phyloP scores from a whole-genome alignment of 2,113 vertebrate genomes.

The Leptosomus discolor region DNA sequence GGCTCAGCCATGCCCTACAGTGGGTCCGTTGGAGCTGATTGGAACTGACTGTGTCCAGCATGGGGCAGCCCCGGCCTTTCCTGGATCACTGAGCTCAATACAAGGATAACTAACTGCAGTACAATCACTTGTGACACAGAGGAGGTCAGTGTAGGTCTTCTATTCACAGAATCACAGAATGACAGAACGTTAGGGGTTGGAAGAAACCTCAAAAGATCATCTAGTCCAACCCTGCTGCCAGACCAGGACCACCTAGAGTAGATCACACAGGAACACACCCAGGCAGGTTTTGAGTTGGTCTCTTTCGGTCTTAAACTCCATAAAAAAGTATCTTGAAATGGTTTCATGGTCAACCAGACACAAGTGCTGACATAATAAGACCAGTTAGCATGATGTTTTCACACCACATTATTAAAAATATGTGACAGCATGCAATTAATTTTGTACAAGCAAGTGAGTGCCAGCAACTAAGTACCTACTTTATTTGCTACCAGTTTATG shows the following conservation, averaged over 20 bases:
- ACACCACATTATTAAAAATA: not conserved
- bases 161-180: no score
- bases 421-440: not conserved
- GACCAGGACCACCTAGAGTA: no score
- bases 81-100: not conserved
- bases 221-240: not conserved
- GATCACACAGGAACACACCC: no score
- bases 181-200: no score
- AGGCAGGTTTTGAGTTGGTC: no score
- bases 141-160: not conserved
- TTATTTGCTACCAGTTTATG: not conserved
- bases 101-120: not conserved
- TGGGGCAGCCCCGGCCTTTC: not conserved
- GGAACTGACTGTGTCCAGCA: not conserved
- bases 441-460: not conserved
- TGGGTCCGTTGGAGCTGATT: not conserved
- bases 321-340: not conserved
- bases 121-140: not conserved
- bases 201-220: no score
- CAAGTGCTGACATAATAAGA: not conserved
- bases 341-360: not conserved
- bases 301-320: not conserved
- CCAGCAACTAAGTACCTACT: not conserved
- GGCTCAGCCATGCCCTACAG: accelerated
- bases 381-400: not conserved